Percentiles rank a stretch among this genome's conserved stretches.
phyloP scores from a whole-genome alignment of 2,888 invertebrate species.

The Leptinotarsa tumamoca region DNA sequence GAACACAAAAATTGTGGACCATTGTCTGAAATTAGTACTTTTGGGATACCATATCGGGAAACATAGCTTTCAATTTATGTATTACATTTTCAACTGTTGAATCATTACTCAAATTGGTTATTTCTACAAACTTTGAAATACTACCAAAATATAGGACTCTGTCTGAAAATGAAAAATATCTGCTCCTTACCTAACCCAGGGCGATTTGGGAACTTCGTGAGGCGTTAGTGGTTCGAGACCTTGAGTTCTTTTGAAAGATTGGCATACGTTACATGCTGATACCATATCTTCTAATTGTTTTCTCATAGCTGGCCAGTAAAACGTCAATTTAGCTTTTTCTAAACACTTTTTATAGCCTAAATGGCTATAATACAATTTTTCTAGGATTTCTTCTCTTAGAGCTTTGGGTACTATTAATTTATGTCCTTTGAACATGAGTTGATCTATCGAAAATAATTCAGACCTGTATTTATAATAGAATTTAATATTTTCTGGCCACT shows the following conservation, averaged over 20 bases:
- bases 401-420: conserved; percentile 9
- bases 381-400: conserved; percentile 3
- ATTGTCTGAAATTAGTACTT: neutral
- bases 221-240: neutral
- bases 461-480: conserved; percentile 8
- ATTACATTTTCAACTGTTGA: neutral
- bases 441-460: neutral
- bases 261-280: neutral
- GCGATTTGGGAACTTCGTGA: neutral
- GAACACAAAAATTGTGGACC: neutral
- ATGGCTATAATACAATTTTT: neutral
- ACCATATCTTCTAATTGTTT: neutral
- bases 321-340: conserved; percentile 8
- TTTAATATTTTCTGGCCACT: conserved; percentile 9
- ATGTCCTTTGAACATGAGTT: conserved; percentile 6
- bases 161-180: neutral
- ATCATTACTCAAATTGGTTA: neutral
- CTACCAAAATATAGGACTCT: neutral
- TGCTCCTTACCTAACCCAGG: neutral
- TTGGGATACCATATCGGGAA: neutral
- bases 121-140: neutral
- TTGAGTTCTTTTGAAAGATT: neutral
- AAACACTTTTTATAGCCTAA: conserved; percentile 7
- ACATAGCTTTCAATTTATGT: neutral
- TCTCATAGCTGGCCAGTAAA: conserved; percentile 20